Base-by-base conservation (phyloP, 1,140 invertebrate species). In the Diabrotica undecimpunctata region DNA sequence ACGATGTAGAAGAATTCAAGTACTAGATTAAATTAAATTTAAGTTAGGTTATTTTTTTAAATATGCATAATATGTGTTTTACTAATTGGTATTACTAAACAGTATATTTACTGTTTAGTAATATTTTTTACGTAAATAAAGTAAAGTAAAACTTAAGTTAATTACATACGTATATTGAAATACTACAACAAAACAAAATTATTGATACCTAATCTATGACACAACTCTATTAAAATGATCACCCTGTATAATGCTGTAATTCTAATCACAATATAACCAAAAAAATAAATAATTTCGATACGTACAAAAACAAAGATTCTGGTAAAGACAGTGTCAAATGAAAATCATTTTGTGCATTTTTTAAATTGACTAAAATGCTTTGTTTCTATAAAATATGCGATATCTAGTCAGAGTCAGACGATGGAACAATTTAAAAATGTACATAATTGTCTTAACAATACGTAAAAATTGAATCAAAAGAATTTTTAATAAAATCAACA, bases 361-460 rank as follows among this genome's bases (percentile, higher is more conserved):
- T 39, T 51, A 53, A 54, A 35, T 54, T 54, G 56, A 66, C 54
- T 67, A 64, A 67, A 67, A 61, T 64, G 52, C 51, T 60, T 59
- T 65, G 25, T 52, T 12, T 53, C 14, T 60, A 46, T 46, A 46
- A 46, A 46, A 46, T 46, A 46, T 46, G 41, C 41, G 41, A 4
- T 46, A n/a, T 10, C n/a, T 10, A n/a, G n/a, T 46, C n/a, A 46
- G 41, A 46, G 41, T 46, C 41, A 8, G 41, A 46, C n/a, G n/a
- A 10, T n/a, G 6, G n/a, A 46, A 46, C 41, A 46, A 25, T 46
- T 46, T 8, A 46, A 46, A 46, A 10, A 46, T 46, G 41, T 46
- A 46, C 41, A 46, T 46, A 46, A 46, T 25, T 25, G 25, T 25
- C 25, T 25, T 25, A 46, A 46, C 3, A 6, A 6, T 46, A 46